Evolutionary conservation across 2,888 invertebrate species (phyloP).

Genomic region (Diloba caeruleocephala): DNA sequence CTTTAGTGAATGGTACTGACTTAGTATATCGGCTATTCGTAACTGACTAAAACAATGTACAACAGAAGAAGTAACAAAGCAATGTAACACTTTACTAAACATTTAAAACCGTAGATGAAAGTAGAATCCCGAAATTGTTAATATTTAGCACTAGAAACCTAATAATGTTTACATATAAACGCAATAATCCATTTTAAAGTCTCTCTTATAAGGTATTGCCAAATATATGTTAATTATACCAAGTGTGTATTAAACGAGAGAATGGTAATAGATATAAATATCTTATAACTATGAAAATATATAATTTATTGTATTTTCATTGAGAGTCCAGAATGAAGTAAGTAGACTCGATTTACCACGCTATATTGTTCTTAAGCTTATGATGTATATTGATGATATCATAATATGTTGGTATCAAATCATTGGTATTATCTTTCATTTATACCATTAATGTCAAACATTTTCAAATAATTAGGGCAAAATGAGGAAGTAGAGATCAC

Average conservation of each 20-base stretch:
- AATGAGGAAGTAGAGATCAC: constrained; percentile 26
- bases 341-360: too few relatives aligned
- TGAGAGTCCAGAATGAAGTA: too few relatives aligned
- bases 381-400: background rate
- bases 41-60: background rate
- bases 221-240: background rate
- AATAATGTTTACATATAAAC: too few relatives aligned
- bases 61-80: background rate
- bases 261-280: too few relatives aligned
- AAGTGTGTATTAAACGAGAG: too few relatives aligned
- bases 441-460: background rate
- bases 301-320: too few relatives aligned
- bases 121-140: too few relatives aligned
- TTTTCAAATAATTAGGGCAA: constrained; percentile 2
- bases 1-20: background rate
- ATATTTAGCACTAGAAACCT: too few relatives aligned
- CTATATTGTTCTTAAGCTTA: background rate
- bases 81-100: background rate
- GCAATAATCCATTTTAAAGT: too few relatives aligned
- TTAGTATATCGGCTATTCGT: background rate
- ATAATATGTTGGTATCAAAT: background rate
- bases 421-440: background rate
- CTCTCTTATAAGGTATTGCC: background rate
- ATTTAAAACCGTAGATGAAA: background rate
- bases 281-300: too few relatives aligned